Evolutionary conservation across 2,113 vertebrate genomes (phyloP).

Genomic region (Neofelis nebulosa): DNA sequence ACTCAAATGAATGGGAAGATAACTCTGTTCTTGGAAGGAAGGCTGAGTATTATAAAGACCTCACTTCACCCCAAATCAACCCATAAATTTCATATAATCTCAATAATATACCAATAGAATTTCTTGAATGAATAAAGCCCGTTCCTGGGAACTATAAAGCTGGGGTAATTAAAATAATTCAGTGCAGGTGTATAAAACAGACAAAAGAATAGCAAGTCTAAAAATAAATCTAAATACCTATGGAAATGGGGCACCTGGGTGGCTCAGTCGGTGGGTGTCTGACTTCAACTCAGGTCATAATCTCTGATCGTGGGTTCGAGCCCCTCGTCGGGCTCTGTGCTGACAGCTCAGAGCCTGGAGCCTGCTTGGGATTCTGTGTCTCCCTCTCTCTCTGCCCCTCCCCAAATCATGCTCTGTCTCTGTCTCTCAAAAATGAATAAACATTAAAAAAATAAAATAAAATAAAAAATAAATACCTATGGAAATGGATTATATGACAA

Average conservation of each 20-base stretch:
- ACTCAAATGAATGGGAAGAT: not conserved
- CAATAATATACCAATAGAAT: conserved; percentile 21
- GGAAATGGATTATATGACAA: not conserved
- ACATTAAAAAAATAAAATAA: no score
- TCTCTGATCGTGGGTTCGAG: no score
- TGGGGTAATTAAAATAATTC: conserved; percentile 58
- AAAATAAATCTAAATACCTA: conserved; percentile 5
- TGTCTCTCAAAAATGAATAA: no score
- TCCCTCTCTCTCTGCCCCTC: no score
- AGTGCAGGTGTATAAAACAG: conserved; percentile 3
- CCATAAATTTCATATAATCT: not conserved
- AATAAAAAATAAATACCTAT: not conserved
- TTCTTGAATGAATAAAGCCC: conserved; percentile 29
- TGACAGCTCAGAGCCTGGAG: no score
- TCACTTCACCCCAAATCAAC: conserved; percentile 11
- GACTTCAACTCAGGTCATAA: no score
- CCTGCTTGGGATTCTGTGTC: no score
- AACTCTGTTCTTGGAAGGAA: not conserved
- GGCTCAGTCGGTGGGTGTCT: no score
- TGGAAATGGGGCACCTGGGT: not conserved
- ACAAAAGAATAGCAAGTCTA: not conserved
- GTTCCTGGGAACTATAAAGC: conserved; percentile 36
- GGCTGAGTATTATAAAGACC: not conserved
- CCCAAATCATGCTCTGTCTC: no score
- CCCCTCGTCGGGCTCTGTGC: no score